A percentile compares a stretch with the other conserved stretches of the same genome.
Conservation (phyloP, 64 coral and sea anemone species). For the Montipora efflorescens region DNA sequence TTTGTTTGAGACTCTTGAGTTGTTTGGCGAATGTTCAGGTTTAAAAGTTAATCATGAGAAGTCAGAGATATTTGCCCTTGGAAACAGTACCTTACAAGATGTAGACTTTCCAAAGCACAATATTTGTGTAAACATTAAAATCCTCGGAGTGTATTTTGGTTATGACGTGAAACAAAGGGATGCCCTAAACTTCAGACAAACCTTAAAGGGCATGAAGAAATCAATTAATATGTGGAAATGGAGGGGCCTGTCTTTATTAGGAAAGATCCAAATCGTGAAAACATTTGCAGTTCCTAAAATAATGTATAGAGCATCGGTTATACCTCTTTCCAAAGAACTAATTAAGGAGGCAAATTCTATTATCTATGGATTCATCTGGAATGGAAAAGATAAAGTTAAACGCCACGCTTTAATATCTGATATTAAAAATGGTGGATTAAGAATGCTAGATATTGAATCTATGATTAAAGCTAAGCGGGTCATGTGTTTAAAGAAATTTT, state of each 20-base stretch:
- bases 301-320: slow-evolving; percentile 7
- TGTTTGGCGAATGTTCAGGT: too few relatives aligned
- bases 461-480: too few relatives aligned
- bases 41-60: too few relatives aligned
- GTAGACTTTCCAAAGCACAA: background rate
- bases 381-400: too few relatives aligned
- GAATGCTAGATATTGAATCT: too few relatives aligned
- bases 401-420: background rate
- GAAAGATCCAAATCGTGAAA: slow-evolving; percentile 17
- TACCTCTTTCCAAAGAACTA: slow-evolving; percentile 9
- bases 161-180: too few relatives aligned
- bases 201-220: too few relatives aligned
- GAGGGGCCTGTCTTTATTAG: too few relatives aligned
- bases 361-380: too few relatives aligned
- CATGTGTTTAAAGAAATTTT: too few relatives aligned
- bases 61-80: background rate
- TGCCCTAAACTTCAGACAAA: too few relatives aligned
- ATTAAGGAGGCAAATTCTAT: slow-evolving; percentile 14
- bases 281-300: slow-evolving; percentile 38
- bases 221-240: too few relatives aligned
- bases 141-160: background rate
- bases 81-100: background rate
- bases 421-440: background rate
- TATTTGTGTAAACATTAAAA: background rate
- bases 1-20: background rate